phyloP scores from a whole-genome alignment of 1,140 invertebrate species.

The Notospermus geniculatus region DNA sequence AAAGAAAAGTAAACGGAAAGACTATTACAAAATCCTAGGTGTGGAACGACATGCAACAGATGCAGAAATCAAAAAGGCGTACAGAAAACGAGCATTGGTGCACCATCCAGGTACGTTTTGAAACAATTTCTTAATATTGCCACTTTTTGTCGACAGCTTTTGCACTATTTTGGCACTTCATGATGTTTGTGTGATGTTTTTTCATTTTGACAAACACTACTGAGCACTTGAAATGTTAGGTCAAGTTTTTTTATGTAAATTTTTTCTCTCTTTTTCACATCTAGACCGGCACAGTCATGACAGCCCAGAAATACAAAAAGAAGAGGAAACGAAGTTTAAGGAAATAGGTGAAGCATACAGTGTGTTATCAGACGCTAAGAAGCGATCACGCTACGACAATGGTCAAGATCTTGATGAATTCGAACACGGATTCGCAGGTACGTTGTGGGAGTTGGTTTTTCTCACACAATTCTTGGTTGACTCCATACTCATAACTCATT shows the following conservation, averaged over 20 bases:
- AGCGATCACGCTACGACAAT: constrained; percentile 50
- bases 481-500: too few species aligned
- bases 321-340: constrained; percentile 74
- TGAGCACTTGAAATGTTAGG: too few species aligned
- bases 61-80: constrained; percentile 89
- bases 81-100: constrained; percentile 92
- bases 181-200: too few species aligned
- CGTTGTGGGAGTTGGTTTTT: too few species aligned
- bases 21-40: constrained; percentile 94
- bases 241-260: constrained; percentile 18
- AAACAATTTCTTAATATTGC: too few species aligned
- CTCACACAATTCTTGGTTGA: too few species aligned
- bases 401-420: constrained; percentile 54
- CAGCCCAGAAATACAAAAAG: constrained; percentile 75
- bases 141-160: too few species aligned
- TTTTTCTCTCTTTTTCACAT: too few species aligned
- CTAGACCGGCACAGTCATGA: constrained; percentile 88
- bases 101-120: constrained; percentile 98
- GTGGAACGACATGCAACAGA: constrained; percentile 82
- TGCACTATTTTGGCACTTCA: too few species aligned
- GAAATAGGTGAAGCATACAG: constrained; percentile 55
- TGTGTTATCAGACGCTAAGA: constrained; percentile 53
- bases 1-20: constrained; percentile 69
- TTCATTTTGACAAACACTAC: too few species aligned
- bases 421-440: constrained; percentile 27